Base-by-base conservation (phyloP, 2,888 invertebrate genomes). In the Linyphia triangularis region DNA sequence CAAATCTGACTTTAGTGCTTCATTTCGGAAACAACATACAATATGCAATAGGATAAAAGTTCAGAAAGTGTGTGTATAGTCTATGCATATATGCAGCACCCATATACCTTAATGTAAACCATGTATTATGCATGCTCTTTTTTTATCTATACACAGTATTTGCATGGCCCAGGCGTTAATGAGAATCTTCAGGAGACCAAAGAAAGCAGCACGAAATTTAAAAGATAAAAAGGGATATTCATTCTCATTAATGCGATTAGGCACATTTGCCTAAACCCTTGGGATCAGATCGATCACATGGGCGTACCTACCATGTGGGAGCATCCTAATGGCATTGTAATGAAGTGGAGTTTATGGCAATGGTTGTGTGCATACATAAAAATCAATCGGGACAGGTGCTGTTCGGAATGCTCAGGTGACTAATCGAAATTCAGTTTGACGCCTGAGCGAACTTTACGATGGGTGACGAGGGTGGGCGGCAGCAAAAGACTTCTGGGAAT, bases 1-100 rank as follows among this genome's bases (percentile, higher is more conserved):
- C 5, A 6, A 65, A 65, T 78, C 70, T 30, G 78, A 78, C 30
- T 86, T 81, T 88, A 81, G 79, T 81, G 33, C 79, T 88, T 88
- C 81, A 79, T 88, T 88, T 81, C 75, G 59, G 75, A 88, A 88
- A 69, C 86, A 88, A 72, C 86, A 88, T 88, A 67, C 81, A 59
- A 63, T 88, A 59, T 61, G 79, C 86, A 88, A 75, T 81, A 40
- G 81, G 85, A 63, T 63, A 51, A 6, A 16, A 33, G 9, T 33
- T 69, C 22, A 72, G 26, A n/a, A 22, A 16, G 81, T 28, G 75
- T 59, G 73, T 73, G 81, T 75, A 78, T 85, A 85, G 63, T n/a
- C 40, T 85, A 88, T 88, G 86, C 86, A 88, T 88, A 88, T 88
- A 88, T 88, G 73, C 86, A 88, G 86, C 86, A 82, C 81, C 73